Evolutionary conservation across 2,888 invertebrate species (phyloP).

Genomic region (Eupelmus urozonus): DNA sequence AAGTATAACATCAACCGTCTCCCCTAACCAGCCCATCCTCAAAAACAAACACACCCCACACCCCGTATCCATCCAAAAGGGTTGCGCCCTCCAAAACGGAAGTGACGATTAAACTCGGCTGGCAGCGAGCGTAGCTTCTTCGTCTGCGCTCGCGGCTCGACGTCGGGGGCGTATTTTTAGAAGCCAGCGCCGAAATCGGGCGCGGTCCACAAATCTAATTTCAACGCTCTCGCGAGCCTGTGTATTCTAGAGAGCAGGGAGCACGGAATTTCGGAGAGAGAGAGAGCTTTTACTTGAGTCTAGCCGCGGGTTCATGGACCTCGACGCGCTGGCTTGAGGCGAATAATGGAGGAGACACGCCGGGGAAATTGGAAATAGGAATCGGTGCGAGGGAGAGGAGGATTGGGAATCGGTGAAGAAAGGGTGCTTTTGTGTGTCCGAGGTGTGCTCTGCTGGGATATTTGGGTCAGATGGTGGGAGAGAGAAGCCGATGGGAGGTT

Average conservation of each 20-base stretch:
- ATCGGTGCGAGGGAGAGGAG: background rate
- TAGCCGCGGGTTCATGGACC: constrained; percentile 46
- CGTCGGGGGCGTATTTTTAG: constrained; percentile 47
- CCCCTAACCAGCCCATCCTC: no score
- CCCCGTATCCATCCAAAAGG: no score
- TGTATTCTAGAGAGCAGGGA: background rate
- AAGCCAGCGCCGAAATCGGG: constrained; percentile 43
- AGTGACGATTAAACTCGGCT: no score
- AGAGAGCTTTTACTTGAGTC: constrained; percentile 18
- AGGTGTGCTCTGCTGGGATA: no score
- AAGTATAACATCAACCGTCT: no score
- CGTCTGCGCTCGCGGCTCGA: no score
- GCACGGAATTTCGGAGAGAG: constrained; percentile 18
- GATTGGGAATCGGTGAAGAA: constrained; percentile 5
- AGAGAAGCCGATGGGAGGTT: no score
- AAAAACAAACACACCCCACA: no score
- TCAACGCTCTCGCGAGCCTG: constrained; percentile 40
- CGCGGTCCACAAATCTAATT: constrained; percentile 61
- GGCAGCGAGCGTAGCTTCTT: no score
- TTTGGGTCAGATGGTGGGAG: no score
- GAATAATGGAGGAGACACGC: background rate
- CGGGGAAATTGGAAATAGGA: background rate
- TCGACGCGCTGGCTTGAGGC: background rate
- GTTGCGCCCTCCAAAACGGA: no score
- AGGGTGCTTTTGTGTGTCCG: no score